phyloP scores from a whole-genome alignment of 1,140 invertebrate species.

The Psix sp. region DNA sequence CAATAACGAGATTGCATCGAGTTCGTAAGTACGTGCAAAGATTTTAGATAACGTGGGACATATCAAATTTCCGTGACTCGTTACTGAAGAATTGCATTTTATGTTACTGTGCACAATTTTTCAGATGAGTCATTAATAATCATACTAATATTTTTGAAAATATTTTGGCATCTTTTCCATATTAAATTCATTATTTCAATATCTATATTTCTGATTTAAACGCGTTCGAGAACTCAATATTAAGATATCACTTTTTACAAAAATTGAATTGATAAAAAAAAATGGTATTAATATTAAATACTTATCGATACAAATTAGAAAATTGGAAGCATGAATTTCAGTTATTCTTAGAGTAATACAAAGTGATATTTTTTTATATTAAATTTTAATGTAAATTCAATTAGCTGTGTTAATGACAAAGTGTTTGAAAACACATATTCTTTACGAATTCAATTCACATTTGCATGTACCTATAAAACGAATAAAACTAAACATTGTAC shows the following conservation, averaged over 20 bases:
- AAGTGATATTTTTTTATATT: no score
- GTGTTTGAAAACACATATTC: neutral
- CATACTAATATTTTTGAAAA: slow-evolving; percentile 3
- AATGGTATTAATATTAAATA: no score
- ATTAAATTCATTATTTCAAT: no score
- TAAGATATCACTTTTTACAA: no score
- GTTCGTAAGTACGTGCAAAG: slow-evolving; percentile 44
- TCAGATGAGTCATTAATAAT: slow-evolving; percentile 9
- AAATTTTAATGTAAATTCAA: neutral
- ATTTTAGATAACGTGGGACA: slow-evolving; percentile 10
- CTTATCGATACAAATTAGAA: no score
- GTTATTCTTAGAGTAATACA: no score
- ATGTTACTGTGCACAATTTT: slow-evolving; percentile 22
- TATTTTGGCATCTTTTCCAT: no score
- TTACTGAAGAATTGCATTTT: slow-evolving; percentile 17
- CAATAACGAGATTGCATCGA: slow-evolving; percentile 15
- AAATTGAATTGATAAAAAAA: no score
- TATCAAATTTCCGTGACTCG: neutral
- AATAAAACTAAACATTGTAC: slow-evolving; percentile 25
- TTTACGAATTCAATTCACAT: slow-evolving; percentile 15
- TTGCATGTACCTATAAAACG: slow-evolving; percentile 40
- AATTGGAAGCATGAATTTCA: no score
- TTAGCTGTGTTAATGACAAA: no score
- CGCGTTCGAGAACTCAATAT: no score
- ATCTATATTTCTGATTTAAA: no score